Evolutionary conservation across 1,140 invertebrate species (phyloP).

Genomic region (Atopsyche davidsoni): DNA sequence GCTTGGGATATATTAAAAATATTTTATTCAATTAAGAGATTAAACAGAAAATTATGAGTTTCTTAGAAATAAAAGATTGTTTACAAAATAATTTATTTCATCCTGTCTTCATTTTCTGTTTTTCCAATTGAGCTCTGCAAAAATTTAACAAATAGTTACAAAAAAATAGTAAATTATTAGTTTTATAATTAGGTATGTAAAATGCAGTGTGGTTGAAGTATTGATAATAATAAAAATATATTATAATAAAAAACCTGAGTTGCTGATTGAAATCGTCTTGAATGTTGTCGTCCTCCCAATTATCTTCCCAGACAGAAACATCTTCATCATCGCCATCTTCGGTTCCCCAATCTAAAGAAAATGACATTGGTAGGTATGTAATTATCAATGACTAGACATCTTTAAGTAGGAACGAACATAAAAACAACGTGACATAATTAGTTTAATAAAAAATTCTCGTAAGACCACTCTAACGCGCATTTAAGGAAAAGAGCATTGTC

Average conservation of each 20-base stretch:
- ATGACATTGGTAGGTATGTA: no score
- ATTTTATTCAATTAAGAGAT: no score
- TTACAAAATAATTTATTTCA: conserved; percentile 18
- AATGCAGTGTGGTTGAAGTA: not conserved
- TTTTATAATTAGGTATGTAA: not conserved
- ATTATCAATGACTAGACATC: no score
- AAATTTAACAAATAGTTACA: conserved; percentile 12
- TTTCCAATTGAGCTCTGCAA: conserved; percentile 45
- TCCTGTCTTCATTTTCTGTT: conserved; percentile 40
- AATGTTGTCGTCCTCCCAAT: conserved; percentile 98
- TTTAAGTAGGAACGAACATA: no score
- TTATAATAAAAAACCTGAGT: no score
- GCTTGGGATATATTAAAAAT: no score
- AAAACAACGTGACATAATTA: no score
- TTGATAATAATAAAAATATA: no score
- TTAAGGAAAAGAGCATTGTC: no score
- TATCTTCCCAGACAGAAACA: conserved; percentile 98
- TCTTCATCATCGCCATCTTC: conserved; percentile 90
- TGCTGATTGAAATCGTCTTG: conserved; percentile 97
- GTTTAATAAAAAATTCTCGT: no score
- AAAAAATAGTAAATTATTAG: not conserved
- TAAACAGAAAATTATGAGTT: no score
- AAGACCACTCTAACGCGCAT: no score
- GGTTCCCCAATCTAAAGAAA: conserved; percentile 74
- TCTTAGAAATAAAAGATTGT: not conserved